Evolutionary conservation across 2,888 invertebrate species (phyloP).

Genomic region (Nudaria mundana): DNA sequence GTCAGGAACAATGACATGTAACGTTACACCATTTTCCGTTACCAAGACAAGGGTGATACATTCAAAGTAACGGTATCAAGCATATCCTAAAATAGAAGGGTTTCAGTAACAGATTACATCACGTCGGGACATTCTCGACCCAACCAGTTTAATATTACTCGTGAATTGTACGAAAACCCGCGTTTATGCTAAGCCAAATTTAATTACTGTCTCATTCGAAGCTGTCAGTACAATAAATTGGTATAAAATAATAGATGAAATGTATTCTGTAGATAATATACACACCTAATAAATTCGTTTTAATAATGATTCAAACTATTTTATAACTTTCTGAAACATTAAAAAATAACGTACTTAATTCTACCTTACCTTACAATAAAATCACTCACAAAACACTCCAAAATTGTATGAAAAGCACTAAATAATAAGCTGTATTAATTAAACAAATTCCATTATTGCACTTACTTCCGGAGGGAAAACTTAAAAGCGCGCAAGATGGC

Average conservation of each 20-base stretch:
- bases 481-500: slow-evolving; percentile 50
- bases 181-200: slow-evolving; percentile 64
- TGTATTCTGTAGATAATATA: too few species aligned
- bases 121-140: slow-evolving; percentile 60
- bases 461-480: slow-evolving; percentile 59
- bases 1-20: neutral
- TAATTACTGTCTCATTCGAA: slow-evolving; percentile 62
- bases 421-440: slow-evolving; percentile 31
- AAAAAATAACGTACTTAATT: slow-evolving; percentile 9
- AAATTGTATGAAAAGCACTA: slow-evolving; percentile 28
- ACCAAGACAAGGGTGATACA: slow-evolving; percentile 30
- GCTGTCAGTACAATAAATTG: too few species aligned
- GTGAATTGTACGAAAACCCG: slow-evolving; percentile 54
- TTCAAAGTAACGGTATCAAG: slow-evolving; percentile 57
- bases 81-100: slow-evolving; percentile 61
- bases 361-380: slow-evolving; percentile 31
- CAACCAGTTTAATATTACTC: slow-evolving; percentile 57
- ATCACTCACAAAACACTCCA: slow-evolving; percentile 39
- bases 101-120: slow-evolving; percentile 65
- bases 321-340: slow-evolving; percentile 10
- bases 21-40: slow-evolving; percentile 2
- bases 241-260: too few species aligned
- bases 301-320: slow-evolving; percentile 10
- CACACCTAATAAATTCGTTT: too few species aligned
- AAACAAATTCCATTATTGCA: slow-evolving; percentile 46